These are phyloP conservation scores for Phrynosoma platyrhinos DNA, from an alignment of 2,113 vertebrate genomes.

Conservation along the genomic window DNA sequence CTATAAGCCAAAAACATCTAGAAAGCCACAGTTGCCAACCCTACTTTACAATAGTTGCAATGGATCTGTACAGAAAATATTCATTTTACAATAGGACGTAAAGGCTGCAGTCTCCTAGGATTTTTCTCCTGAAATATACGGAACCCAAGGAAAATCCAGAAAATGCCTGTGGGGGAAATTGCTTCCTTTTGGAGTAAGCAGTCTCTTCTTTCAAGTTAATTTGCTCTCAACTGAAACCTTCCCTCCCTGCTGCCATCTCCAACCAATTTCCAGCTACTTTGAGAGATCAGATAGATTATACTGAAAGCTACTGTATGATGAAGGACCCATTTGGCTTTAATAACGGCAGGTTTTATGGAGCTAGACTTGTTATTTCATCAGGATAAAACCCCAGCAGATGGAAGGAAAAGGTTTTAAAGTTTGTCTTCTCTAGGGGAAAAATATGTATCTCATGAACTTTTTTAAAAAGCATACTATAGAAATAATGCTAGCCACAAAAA, in stretches of 20 bases:
- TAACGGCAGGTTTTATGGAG: constrained; percentile 10
- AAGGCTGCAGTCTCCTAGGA: no score
- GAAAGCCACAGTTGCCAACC: no score
- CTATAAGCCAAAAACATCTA: no score
- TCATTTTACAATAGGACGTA: neutral
- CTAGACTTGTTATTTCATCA: constrained; percentile 12
- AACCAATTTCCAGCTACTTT: constrained; percentile 10
- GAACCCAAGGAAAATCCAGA: neutral
- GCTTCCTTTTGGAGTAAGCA: neutral
- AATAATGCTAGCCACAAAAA: constrained; percentile 7
- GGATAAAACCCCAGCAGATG: neutral
- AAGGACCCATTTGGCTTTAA: constrained; percentile 28
- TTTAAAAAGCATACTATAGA: neutral
- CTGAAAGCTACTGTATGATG: constrained; percentile 28
- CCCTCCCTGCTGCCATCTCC: neutral
- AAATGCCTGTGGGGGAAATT: neutral
- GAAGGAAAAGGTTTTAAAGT: constrained; percentile 11
- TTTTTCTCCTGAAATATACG: neutral
- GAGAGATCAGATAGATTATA: constrained; percentile 15
- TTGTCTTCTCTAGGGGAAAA: neutral
- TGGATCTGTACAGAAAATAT: no score
- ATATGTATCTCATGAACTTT: constrained; percentile 17
- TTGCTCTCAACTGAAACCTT: neutral
- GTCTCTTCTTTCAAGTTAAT: constrained; percentile 11
- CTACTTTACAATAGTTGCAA: no score